Evolutionary conservation across 92 coral and sea anemone genomes (phyloP).

Genomic region (Porites lobata): DNA sequence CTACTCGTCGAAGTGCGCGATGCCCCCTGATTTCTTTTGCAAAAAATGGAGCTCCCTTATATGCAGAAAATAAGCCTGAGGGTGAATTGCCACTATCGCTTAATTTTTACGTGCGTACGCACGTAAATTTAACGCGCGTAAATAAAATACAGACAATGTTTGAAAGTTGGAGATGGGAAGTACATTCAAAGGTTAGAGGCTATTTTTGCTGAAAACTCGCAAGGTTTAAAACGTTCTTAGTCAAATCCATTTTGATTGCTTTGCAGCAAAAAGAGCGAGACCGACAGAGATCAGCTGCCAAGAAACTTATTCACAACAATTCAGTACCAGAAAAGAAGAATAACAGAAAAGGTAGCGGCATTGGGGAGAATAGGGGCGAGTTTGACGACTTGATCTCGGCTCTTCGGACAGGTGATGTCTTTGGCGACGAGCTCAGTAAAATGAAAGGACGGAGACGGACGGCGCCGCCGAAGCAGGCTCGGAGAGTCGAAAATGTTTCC

Average conservation of each 20-base stretch:
- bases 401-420: slow-evolving; percentile 98
- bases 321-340: slow-evolving; percentile 61
- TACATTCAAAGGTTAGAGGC: too few species aligned
- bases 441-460: slow-evolving; percentile 95
- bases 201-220: too few species aligned
- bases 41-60: too few species aligned
- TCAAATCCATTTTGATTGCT: neutral
- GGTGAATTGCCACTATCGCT: too few species aligned
- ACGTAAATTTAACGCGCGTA: too few species aligned
- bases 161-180: too few species aligned
- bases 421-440: slow-evolving; percentile 97
- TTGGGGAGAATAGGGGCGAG: slow-evolving; percentile 92
- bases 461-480: slow-evolving; percentile 67
- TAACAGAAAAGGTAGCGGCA: slow-evolving; percentile 32
- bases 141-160: too few species aligned
- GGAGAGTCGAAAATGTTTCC: slow-evolving; percentile 70
- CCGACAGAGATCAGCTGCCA: slow-evolving; percentile 92
- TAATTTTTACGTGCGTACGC: too few species aligned
- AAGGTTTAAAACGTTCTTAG: too few species aligned
- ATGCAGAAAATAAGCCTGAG: too few species aligned
- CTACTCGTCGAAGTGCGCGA: too few species aligned
- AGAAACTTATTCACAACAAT: slow-evolving; percentile 75
- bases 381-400: slow-evolving; percentile 99
- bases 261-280: slow-evolving; percentile 96
- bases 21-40: too few species aligned